phyloP scores from a whole-genome alignment of 2,113 vertebrate genomes.

The Scomber colias region DNA sequence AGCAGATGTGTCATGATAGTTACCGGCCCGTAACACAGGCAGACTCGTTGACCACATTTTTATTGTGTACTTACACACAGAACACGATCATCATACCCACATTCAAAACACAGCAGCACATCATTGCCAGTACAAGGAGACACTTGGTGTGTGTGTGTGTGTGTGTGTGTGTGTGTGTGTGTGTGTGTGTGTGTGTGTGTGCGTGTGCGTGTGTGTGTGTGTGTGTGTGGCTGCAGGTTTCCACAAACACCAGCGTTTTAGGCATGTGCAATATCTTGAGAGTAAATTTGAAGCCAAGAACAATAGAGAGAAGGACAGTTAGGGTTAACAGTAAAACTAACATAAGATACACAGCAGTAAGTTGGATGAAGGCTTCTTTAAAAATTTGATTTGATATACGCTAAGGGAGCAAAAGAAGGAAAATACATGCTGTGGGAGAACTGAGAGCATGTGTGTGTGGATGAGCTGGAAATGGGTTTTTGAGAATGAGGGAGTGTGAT shows the following conservation, averaged over 20 bases:
- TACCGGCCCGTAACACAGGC: slow-evolving; percentile 9
- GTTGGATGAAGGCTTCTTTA: not conserved
- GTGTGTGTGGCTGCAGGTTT: not conserved
- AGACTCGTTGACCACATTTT: not conserved
- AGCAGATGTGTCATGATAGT: slow-evolving; percentile 13
- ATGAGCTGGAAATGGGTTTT: slow-evolving; percentile 52
- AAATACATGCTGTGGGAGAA: slow-evolving; percentile 26
- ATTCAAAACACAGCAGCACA: slow-evolving; percentile 6
- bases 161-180: not conserved
- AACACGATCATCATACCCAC: slow-evolving; percentile 5
- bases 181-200: not conserved
- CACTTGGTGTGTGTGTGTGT: not conserved
- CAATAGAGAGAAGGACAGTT: not conserved
- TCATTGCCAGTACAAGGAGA: not conserved
- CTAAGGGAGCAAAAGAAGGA: not conserved
- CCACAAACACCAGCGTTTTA: not conserved
- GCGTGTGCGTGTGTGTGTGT: not conserved
- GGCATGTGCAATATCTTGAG: not conserved
- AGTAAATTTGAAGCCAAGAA: not conserved
- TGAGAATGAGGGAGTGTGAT: slow-evolving; percentile 38
- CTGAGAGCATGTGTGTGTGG: slow-evolving; percentile 30
- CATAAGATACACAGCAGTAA: slow-evolving; percentile 27
- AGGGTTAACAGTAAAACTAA: slow-evolving; percentile 10
- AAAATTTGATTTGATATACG: slow-evolving; percentile 35
- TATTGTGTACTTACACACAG: not conserved